Percentiles rank a stretch among this genome's conserved stretches.
These are phyloP conservation scores for Poecilia wingei DNA, from an alignment of 2,797 vertebrate species.

Conservation along the genomic window DNA sequence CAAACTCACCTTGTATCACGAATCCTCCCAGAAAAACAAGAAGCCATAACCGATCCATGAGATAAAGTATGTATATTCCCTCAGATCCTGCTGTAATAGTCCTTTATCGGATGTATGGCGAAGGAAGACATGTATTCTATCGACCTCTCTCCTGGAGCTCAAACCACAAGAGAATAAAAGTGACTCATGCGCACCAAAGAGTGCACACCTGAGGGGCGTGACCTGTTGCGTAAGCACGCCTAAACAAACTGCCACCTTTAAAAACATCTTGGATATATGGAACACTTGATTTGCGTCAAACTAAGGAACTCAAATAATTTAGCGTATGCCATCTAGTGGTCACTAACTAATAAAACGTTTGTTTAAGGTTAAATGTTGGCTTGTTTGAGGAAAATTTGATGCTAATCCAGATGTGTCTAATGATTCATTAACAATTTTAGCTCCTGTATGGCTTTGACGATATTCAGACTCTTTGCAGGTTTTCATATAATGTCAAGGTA, in stretches of 20 bases:
- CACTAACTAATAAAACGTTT: not conserved
- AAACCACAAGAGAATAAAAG: not conserved
- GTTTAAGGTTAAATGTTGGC: not conserved
- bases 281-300: not conserved
- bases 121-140: not conserved
- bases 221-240: conserved; percentile 31
- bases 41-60: conserved; percentile 64
- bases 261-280: accelerated
- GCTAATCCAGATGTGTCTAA: not conserved
- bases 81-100: conserved; percentile 8
- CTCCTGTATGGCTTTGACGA: not conserved
- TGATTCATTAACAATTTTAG: not conserved
- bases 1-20: conserved; percentile 72
- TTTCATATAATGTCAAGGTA: not conserved
- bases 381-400: not conserved
- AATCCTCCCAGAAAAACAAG: conserved; percentile 67
- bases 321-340: conserved; percentile 47
- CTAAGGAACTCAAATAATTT: not conserved
- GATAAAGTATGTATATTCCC: conserved; percentile 30
- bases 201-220: conserved; percentile 62
- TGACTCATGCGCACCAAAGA: not conserved
- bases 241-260: not conserved
- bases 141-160: not conserved
- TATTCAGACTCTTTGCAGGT: not conserved
- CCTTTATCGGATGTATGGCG: not conserved